phyloP scores from a whole-genome alignment of 2,113 vertebrate species.

The Calidris pygmaea region DNA sequence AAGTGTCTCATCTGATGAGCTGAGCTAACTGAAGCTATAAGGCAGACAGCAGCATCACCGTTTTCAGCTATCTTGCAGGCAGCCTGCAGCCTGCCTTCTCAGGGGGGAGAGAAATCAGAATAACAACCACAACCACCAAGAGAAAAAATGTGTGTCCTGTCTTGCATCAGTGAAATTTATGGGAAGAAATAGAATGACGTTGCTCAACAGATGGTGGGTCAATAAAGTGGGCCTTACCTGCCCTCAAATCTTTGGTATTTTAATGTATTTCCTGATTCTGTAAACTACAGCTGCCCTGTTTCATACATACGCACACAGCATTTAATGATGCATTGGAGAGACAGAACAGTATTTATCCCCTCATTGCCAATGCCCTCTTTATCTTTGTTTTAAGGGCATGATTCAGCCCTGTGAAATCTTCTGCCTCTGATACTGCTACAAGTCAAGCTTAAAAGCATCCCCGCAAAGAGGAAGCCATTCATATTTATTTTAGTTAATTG shows the following conservation, averaged over 20 bases:
- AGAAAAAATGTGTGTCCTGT: neutral
- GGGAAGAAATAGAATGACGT: neutral
- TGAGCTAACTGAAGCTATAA: neutral
- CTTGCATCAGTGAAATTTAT: conserved; percentile 1
- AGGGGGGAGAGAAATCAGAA: neutral
- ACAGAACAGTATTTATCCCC: neutral
- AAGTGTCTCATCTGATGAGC: neutral
- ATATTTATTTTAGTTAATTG: conserved; percentile 55
- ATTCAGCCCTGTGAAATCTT: conserved; percentile 20
- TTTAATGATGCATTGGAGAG: neutral
- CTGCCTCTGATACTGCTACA: neutral
- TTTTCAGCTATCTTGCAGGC: neutral
- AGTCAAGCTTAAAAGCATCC: neutral
- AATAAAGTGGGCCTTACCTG: neutral
- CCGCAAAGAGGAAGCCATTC: neutral
- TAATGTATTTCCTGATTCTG: conserved; percentile 45
- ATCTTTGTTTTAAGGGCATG: conserved; percentile 10
- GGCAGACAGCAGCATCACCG: neutral
- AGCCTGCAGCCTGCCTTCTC: neutral
- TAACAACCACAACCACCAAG: neutral
- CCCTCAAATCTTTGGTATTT: neutral
- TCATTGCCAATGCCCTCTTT: neutral
- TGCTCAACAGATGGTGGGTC: neutral
- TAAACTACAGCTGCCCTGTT: conserved; percentile 27
- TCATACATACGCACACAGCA: neutral